Base-by-base conservation (phyloP, 64 coral and sea anemone genomes). In the Stichodactyla helianthus region DNA sequence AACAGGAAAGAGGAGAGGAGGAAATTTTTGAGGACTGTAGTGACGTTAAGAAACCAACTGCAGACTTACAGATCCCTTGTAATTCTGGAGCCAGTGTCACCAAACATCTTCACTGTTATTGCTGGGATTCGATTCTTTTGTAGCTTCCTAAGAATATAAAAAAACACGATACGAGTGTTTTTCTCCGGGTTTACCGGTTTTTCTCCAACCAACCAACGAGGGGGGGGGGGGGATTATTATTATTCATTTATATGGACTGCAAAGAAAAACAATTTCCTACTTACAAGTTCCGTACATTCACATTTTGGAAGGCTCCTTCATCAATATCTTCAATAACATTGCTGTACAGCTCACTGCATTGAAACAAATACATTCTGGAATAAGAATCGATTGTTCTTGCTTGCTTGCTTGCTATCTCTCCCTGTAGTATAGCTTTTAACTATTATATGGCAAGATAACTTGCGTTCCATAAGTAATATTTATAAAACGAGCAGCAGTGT, bases 241-340 rank as follows among this genome's bases (percentile, higher is more conserved):
- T 35, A 35, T 35, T 35, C 31, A 35, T 35, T 35, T 35, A 35
- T 35, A 35, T 1, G 2, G 2, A 35, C 0, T 35, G 31, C 31
- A 65, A 22, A 65, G 19, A 7, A 22, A 19, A n/a, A n/a, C 5
- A 18, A 5, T 65, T 6, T 5, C 19, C 22, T 65, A 77, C 82
- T 78, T 82, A 77, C 82, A 89, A 14, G 20, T 70, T 77, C 53
- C 92, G 83, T n/a, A 20, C 55, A 10, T 60, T 12, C 14, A 91
- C 85, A 59, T 92, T 95, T 12, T 86, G 55, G 77, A 95, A 95
- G 2, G 93, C 90, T 76, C 35, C 86, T 53, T 95, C 83, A 26
- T 91, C 93, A 82, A 95, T 86, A 2, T 79, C 79, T 23, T 63
- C 50, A 67, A 95, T 95, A 18, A 77, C 63, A 85, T 95, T 95